These are phyloP conservation scores for Phenganax marumi DNA, from an alignment of 92 coral and sea anemone genomes.

Conservation along the genomic window DNA sequence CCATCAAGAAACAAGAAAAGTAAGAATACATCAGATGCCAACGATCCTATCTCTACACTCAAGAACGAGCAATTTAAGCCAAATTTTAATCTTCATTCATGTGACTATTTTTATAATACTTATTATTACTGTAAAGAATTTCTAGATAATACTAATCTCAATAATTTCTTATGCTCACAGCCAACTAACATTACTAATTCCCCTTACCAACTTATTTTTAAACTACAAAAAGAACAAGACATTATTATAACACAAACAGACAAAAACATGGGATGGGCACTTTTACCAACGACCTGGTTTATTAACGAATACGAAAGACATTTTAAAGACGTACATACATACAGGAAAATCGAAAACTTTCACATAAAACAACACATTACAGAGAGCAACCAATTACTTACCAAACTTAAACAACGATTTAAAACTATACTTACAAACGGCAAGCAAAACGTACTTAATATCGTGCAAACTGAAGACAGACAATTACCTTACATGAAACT, in stretches of 20 bases:
- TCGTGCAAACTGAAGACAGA: not conserved
- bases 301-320: not conserved
- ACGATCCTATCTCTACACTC: constrained; percentile 10
- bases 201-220: not conserved
- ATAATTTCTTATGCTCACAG: not conserved
- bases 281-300: not conserved
- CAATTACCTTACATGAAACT: not conserved
- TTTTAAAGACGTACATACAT: not conserved
- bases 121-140: not conserved
- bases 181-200: not conserved
- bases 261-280: constrained; percentile 5
- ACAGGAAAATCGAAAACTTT: not conserved
- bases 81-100: constrained; percentile 30
- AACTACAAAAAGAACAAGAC: not conserved
- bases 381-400: not conserved
- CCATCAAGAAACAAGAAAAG: not conserved
- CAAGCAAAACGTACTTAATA: not conserved
- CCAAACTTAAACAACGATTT: not conserved
- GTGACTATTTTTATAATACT: too few species aligned
- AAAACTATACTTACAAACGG: not conserved
- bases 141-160: not conserved
- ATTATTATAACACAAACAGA: too few species aligned
- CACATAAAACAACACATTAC: not conserved
- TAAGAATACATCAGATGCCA: not conserved
- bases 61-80: too few species aligned